A percentile compares a stretch with the other conserved stretches of the same genome.
Evolutionary conservation across 1,140 invertebrate genomes (phyloP).

Genomic region (Marisa cornuarietis): DNA sequence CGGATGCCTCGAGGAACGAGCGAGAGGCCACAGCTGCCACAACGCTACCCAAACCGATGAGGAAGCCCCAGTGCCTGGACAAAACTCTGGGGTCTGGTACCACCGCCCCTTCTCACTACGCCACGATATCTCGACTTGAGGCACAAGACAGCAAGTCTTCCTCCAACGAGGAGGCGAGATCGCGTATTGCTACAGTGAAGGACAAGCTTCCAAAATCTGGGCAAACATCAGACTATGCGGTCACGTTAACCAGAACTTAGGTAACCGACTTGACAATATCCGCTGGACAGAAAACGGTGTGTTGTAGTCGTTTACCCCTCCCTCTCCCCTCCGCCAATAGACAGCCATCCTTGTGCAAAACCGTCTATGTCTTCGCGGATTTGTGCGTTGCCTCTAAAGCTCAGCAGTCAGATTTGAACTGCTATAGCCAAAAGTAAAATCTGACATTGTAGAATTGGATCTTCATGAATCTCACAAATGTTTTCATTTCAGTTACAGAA

Average conservation of each 20-base stretch:
- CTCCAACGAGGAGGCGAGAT: neutral
- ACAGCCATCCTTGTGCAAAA: no score
- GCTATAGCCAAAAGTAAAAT: no score
- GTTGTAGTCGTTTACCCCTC: no score
- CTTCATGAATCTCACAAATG: no score
- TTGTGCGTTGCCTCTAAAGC: no score
- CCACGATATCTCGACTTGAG: slow-evolving; percentile 13
- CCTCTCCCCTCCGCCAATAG: no score
- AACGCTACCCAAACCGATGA: neutral
- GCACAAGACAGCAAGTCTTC: neutral
- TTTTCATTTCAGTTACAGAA: no score
- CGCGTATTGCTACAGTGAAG: slow-evolving; percentile 2
- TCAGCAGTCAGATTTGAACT: no score
- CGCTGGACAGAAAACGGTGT: neutral
- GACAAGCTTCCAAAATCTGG: slow-evolving; percentile 1
- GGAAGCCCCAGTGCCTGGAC: neutral
- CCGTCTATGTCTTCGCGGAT: no score
- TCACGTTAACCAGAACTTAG: slow-evolving; percentile 3
- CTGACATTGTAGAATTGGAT: no score
- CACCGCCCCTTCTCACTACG: neutral
- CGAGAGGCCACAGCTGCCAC: neutral
- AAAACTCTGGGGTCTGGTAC: neutral
- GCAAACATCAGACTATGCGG: neutral
- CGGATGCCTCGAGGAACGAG: neutral
- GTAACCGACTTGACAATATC: neutral